phyloP scores from a whole-genome alignment of 2,888 invertebrate species.

The Pseudanteris insignis region DNA sequence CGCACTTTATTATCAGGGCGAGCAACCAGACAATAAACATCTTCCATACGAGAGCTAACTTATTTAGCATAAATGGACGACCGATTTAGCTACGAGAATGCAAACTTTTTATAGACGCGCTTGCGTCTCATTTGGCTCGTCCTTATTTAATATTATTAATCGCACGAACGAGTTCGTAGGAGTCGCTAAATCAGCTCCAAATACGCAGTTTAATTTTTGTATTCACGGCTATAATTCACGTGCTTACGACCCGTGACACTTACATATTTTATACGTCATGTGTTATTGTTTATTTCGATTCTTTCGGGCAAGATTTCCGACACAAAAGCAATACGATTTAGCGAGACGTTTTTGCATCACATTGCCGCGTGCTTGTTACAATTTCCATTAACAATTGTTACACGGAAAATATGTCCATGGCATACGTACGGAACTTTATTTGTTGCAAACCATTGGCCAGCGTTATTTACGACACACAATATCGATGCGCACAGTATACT shows the following conservation, averaged over 20 bases:
- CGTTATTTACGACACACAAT: too few relatives aligned
- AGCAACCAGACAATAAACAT: conserved; percentile 31
- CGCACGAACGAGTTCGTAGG: conserved; percentile 27
- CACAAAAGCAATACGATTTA: too few relatives aligned
- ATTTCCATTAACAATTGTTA: too few relatives aligned
- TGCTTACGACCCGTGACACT: conserved; percentile 25
- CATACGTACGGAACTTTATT: too few relatives aligned
- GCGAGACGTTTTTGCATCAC: too few relatives aligned
- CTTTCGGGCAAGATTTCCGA: too few relatives aligned
- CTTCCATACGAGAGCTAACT: conserved; percentile 27
- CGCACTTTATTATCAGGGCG: conserved; percentile 15
- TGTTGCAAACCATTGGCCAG: too few relatives aligned
- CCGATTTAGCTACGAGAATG: conserved; percentile 38
- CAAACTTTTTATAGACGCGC: conserved; percentile 17
- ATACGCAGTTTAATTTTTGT: conserved; percentile 40
- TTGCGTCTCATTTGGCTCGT: too few relatives aligned
- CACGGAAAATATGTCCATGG: too few relatives aligned
- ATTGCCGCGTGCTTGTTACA: too few relatives aligned
- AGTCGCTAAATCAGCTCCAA: too few relatives aligned
- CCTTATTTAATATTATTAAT: conserved; percentile 28
- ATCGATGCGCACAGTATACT: too few relatives aligned
- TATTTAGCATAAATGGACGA: conserved; percentile 28
- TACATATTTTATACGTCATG: conserved; percentile 31
- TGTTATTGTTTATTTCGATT: conserved; percentile 38
- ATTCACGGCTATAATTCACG: conserved; percentile 35